A percentile compares a stretch with the other conserved stretches of the same genome.
Evolutionary conservation across 2,113 vertebrate species (phyloP).

Genomic region (Chiloscyllium plagiosum): DNA sequence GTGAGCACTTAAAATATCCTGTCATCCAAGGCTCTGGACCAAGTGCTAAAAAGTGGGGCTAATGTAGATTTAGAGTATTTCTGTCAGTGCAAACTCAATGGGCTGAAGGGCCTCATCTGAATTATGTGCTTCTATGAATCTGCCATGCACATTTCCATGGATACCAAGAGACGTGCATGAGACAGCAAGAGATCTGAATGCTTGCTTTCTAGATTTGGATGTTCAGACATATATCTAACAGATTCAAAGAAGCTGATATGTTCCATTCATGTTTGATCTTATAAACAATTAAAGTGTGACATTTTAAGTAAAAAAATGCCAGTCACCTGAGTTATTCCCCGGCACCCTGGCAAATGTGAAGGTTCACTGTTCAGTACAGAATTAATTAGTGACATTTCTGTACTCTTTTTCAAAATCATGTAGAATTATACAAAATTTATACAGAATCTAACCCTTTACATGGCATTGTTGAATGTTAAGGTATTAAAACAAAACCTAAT

Average conservation of each 20-base stretch:
- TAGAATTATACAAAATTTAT: not conserved
- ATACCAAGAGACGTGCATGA: not conserved
- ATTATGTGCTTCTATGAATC: no score
- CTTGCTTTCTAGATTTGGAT: not conserved
- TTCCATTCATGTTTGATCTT: not conserved
- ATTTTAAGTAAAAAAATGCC: not conserved
- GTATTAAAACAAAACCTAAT: not conserved
- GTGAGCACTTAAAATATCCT: no score
- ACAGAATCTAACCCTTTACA: not conserved
- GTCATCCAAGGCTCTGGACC: no score
- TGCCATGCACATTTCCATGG: not conserved
- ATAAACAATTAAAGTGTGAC: not conserved
- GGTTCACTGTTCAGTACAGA: not conserved
- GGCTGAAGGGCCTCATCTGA: no score
- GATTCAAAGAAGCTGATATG: not conserved
- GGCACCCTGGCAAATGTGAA: not conserved
- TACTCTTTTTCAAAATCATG: not conserved
- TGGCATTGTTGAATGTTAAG: not conserved
- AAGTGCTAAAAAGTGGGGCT: no score
- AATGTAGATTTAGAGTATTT: no score
- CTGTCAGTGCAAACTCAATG: no score
- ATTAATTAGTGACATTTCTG: not conserved
- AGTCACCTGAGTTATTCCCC: not conserved
- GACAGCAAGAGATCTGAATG: not conserved
- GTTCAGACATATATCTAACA: not conserved